Evolutionary conservation across 1,140 invertebrate genomes (phyloP).

Genomic region (Caenorhabditis briggsae): DNA sequence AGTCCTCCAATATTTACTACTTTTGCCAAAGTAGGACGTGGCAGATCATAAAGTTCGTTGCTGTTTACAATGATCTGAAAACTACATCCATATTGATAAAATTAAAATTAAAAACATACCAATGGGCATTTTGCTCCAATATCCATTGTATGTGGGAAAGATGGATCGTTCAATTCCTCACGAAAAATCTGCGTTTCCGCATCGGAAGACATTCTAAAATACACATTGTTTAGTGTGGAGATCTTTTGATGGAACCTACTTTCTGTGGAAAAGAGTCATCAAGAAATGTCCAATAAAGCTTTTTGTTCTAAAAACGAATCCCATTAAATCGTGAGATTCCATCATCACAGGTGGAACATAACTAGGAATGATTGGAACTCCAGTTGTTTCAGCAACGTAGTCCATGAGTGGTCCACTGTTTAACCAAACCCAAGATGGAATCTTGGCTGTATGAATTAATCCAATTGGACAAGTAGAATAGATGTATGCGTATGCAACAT

Average conservation of each 20-base stretch:
- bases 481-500: slow-evolving; percentile 65
- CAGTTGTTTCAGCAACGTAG: slow-evolving; percentile 53
- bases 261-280: slow-evolving; percentile 30
- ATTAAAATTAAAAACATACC: not conserved
- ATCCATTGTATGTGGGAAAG: slow-evolving; percentile 62
- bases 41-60: slow-evolving; percentile 65
- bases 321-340: slow-evolving; percentile 50
- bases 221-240: too few relatives aligned
- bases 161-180: slow-evolving; percentile 60
- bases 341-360: slow-evolving; percentile 62
- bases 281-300: slow-evolving; percentile 54
- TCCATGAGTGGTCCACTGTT: slow-evolving; percentile 65
- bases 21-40: slow-evolving; percentile 64
- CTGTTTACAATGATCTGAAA: slow-evolving; percentile 61
- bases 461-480: slow-evolving; percentile 63
- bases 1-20: slow-evolving; percentile 68
- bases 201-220: slow-evolving; percentile 43
- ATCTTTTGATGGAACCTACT: not conserved
- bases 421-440: slow-evolving; percentile 66
- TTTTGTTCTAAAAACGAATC: slow-evolving; percentile 52
- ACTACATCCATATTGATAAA: too few relatives aligned
- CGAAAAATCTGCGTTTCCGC: slow-evolving; percentile 63
- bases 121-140: slow-evolving; percentile 60
- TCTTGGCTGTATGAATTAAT: slow-evolving; percentile 60
- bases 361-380: slow-evolving; percentile 61